Conservation (phyloP, 2,797 vertebrate species). For the Cyclopterus lumpus region DNA sequence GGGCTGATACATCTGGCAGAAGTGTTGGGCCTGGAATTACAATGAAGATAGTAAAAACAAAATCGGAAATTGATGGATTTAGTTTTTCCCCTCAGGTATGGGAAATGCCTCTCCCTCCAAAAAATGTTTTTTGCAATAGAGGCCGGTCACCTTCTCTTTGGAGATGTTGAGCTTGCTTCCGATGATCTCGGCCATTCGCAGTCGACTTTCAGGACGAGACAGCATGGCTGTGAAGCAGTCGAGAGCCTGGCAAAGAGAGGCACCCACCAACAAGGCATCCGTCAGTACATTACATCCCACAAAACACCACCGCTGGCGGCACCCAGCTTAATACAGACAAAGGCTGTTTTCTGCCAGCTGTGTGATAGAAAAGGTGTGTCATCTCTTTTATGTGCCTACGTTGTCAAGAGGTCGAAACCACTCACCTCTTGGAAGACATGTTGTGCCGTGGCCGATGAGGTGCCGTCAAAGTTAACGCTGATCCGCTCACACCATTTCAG, state of each 20-base stretch:
- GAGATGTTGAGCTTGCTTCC: constrained; percentile 96
- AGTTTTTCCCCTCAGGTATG: not conserved
- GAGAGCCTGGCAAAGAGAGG: constrained; percentile 84
- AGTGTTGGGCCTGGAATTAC: constrained; percentile 87
- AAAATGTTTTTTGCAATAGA: not conserved
- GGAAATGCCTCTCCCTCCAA: not conserved
- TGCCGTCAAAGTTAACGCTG: constrained; percentile 86
- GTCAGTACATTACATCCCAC: not conserved
- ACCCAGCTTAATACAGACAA: not conserved
- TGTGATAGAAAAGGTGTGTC: not conserved
- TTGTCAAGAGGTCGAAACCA: not conserved
- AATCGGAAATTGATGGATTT: not conserved
- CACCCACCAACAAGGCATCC: not conserved
- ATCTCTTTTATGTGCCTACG: not conserved
- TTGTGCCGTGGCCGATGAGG: constrained; percentile 86
- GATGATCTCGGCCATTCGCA: constrained; percentile 92
- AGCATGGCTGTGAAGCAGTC: constrained; percentile 98
- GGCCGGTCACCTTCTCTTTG: constrained; percentile 90
- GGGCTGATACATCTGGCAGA: constrained; percentile 93
- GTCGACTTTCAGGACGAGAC: constrained; percentile 83
- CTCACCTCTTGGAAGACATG: constrained; percentile 95
- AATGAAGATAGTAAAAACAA: not conserved
- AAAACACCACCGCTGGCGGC: not conserved
- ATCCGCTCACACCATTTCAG: constrained; percentile 97
- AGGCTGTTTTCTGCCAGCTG: not conserved